A percentile compares a stretch with the other conserved stretches of the same genome.
Conservation (phyloP, 1,140 invertebrate species). For the Battus philenor region DNA sequence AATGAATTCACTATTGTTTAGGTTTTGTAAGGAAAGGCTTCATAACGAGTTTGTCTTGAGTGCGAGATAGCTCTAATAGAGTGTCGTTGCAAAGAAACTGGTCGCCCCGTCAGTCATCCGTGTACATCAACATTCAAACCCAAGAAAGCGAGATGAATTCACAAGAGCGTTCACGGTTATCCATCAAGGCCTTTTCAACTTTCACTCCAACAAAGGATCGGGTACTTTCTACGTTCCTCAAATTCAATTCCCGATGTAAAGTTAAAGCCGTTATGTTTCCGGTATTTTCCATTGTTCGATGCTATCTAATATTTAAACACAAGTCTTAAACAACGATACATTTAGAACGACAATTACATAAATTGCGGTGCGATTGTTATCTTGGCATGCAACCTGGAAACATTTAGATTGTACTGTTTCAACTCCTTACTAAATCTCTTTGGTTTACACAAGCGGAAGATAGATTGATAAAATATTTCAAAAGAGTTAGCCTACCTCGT, state of each 20-base stretch:
- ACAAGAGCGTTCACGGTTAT: slow-evolving; percentile 25
- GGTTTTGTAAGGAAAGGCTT: too few relatives aligned
- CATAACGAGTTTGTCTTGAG: too few relatives aligned
- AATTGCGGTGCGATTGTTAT: neutral
- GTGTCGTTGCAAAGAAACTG: neutral
- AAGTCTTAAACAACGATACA: slow-evolving; percentile 19
- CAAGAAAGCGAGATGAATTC: slow-evolving; percentile 37
- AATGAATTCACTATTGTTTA: too few relatives aligned
- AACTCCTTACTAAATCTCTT: neutral
- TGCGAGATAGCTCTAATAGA: neutral
- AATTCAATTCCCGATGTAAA: slow-evolving; percentile 34
- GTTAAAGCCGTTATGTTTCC: slow-evolving; percentile 16
- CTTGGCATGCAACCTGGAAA: neutral
- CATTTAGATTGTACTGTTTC: slow-evolving; percentile 1
- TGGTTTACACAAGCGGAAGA: too few relatives aligned
- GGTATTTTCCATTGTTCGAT: slow-evolving; percentile 39
- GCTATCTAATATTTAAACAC: slow-evolving; percentile 18
- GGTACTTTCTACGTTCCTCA: slow-evolving; percentile 51
- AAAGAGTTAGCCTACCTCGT: too few relatives aligned
- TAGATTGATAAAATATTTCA: too few relatives aligned
- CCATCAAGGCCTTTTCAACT: slow-evolving; percentile 38
- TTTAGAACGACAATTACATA: slow-evolving; percentile 19
- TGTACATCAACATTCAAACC: slow-evolving; percentile 5
- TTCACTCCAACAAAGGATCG: slow-evolving; percentile 61
- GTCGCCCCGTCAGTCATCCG: neutral